Evolutionary conservation across 2,888 invertebrate species (phyloP).

Genomic region (Notocelia uddmanniana): DNA sequence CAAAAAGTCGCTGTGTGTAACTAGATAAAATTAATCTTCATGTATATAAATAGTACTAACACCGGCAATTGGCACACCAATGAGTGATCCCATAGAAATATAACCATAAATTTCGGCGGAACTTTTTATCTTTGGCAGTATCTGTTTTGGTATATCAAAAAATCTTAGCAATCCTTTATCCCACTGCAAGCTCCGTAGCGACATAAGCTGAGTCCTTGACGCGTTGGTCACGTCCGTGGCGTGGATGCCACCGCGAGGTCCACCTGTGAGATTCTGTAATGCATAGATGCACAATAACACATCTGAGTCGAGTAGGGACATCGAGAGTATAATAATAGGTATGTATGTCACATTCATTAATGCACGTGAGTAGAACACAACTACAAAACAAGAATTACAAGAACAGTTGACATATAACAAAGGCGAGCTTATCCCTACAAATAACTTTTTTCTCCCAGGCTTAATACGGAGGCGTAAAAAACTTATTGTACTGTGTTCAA

Average conservation of each 20-base stretch:
- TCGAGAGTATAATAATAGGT: no score
- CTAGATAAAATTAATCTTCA: conserved; percentile 16
- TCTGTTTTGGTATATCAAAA: conserved; percentile 93
- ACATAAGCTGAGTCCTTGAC: conserved; percentile 98
- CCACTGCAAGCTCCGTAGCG: conserved; percentile 95
- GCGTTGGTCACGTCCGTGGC: conserved; percentile 99
- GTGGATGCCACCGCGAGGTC: conserved; percentile 87
- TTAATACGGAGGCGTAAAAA: no score
- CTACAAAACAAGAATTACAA: no score
- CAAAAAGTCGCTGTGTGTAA: no score
- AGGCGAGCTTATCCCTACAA: no score
- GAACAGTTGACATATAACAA: no score
- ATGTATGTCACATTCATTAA: no score
- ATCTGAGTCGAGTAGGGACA: no score
- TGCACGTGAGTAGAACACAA: no score
- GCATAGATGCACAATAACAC: neutral
- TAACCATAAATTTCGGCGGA: conserved; percentile 97
- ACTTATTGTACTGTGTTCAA: no score
- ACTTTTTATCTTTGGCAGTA: conserved; percentile 95
- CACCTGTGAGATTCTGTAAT: conserved; percentile 87
- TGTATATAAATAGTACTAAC: conserved; percentile 82
- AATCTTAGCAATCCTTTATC: conserved; percentile 94
- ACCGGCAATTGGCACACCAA: conserved; percentile 94
- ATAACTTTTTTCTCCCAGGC: no score
- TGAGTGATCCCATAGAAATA: conserved; percentile 89